Evolutionary conservation across 1,140 invertebrate species (phyloP), one percentile per base, ranked within the genome.

Genomic region (Zaprionus inermis): DNA sequence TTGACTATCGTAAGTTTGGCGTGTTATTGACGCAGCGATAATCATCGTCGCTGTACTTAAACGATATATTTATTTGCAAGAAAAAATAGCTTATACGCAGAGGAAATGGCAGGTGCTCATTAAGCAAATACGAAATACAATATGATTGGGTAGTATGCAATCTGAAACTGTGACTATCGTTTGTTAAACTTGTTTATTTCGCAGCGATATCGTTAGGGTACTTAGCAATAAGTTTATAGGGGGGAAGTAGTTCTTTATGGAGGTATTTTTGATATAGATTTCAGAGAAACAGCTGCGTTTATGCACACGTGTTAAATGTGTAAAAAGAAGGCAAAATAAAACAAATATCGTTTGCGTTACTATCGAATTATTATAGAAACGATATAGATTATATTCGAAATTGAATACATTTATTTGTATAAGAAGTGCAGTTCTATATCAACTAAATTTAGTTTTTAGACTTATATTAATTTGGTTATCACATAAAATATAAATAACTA

Each of bases 21-120:
- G 44, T 49, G 44, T 49, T 49, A 49, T 49, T 49, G 44, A 10
- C 18, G 44, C 44, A 49, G 12, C 44, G 44, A 49, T 49, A 49
- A 22, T 49, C 18, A 49, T 49, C 44, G 44, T 4, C 9, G 11
- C 9, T 1, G 10, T 2, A 49, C 44, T 49, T 22, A 49, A 11
- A 10, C 44, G 44, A 49, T 49, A 20, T 49, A 49, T 49, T 49
- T 22, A 49, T 49, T 49, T 22, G 7, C 18, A 49, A 9, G 10
- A 4, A 49, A 18, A 5, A 20, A 49, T 49, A 20, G 16, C 11
- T 22, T 49, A 49, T 49, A 22, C 1, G 9, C 10, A 5, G 16
- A 5, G 44, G 44, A 20, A 22, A 41, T 9, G 3, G 7, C 0
- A 41, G 38, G n/a, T 2, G 7, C 38, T 41, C 7, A 16, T 41